Evolutionary conservation across 2,797 vertebrate species (phyloP).

Genomic region (Enteromius mattozi): DNA sequence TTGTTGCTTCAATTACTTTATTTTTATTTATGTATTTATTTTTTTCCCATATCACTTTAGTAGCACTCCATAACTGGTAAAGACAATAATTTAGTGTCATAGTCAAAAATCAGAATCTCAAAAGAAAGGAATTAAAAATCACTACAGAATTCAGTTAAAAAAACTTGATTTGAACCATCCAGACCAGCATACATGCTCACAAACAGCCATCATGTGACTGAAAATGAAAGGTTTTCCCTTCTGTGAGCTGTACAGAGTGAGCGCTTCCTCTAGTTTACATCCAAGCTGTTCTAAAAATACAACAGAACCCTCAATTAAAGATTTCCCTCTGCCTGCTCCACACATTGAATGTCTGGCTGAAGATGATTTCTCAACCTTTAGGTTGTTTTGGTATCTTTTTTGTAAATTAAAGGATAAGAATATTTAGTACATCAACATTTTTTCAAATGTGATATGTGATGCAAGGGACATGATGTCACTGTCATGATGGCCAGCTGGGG

Average conservation of each 20-base stretch:
- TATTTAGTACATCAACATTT: neutral
- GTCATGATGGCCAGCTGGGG: no score
- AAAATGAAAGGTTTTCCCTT: constrained; percentile 13
- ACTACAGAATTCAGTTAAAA: neutral
- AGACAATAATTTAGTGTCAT: neutral
- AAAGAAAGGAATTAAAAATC: neutral
- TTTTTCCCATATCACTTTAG: neutral
- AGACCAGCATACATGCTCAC: neutral
- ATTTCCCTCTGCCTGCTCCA: constrained; percentile 7
- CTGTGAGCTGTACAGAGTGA: neutral
- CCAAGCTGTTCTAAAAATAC: constrained; percentile 29
- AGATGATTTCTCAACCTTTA: neutral
- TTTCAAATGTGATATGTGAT: neutral
- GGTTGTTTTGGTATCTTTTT: neutral
- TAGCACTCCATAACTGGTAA: neutral
- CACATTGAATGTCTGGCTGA: neutral
- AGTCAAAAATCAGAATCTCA: no score
- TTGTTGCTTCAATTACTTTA: neutral
- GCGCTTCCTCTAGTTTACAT: constrained; percentile 17
- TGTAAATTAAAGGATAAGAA: neutral
- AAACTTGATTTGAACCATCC: neutral
- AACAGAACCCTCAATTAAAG: constrained; percentile 34
- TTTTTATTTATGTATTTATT: neutral
- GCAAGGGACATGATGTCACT: neutral
- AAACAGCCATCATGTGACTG: neutral